These are phyloP conservation scores for Botia kubotai DNA, from an alignment of 2,797 vertebrate genomes.

Conservation along the genomic window DNA sequence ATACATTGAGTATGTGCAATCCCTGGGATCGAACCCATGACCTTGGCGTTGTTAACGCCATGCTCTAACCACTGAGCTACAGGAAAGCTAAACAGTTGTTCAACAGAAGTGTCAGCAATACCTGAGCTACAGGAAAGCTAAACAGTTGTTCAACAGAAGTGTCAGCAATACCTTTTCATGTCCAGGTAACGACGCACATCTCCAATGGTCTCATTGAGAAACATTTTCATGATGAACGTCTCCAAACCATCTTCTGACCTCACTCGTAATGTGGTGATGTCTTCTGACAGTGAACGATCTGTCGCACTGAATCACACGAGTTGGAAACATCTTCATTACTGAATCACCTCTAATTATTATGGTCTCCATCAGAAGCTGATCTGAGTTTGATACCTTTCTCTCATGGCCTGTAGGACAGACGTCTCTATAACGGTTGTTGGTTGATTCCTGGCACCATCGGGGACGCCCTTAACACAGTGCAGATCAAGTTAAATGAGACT, in stretches of 20 bases:
- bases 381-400: conserved; percentile 70
- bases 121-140: no score
- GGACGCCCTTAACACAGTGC: conserved; percentile 64
- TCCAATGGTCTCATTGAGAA: conserved; percentile 81
- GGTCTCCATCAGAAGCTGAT: neutral
- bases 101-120: no score
- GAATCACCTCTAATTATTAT: neutral
- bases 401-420: conserved; percentile 64
- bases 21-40: no score
- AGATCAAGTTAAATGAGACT: neutral
- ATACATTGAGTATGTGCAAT: no score
- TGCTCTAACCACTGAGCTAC: no score
- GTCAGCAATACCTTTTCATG: conserved; percentile 75
- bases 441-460: conserved; percentile 49
- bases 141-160: no score
- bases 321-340: neutral
- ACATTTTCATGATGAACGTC: conserved; percentile 83
- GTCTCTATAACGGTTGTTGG: conserved; percentile 78
- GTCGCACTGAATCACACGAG: conserved; percentile 31
- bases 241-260: conserved; percentile 85
- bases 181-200: conserved; percentile 83
- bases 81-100: no score
- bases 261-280: conserved; percentile 78
- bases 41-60: no score
- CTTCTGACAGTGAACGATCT: neutral